Conservation (phyloP, 2,113 vertebrate genomes). For the Myrmecophaga tridactyla region DNA sequence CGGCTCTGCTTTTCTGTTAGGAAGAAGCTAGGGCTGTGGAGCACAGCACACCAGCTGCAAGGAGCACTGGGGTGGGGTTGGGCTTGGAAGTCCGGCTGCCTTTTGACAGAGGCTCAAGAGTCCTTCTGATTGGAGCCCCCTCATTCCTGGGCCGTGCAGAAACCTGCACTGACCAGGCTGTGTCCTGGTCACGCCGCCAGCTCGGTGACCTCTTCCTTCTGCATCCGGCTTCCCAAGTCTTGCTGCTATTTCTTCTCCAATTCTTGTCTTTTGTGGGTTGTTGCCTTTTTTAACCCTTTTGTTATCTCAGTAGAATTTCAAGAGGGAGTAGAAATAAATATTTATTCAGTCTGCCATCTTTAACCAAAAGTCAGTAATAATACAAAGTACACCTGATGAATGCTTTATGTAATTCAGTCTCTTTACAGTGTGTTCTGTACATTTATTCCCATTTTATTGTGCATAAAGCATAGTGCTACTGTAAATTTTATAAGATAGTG, state of each 20-base stretch:
- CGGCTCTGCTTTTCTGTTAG: no score
- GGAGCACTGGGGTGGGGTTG: no score
- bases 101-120: background rate
- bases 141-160: background rate
- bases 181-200: background rate
- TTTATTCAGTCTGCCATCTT: background rate
- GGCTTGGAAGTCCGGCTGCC: background rate
- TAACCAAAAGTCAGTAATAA: slow-evolving; percentile 3
- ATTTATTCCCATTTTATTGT: background rate
- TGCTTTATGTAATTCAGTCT: slow-evolving; percentile 1
- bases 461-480: background rate
- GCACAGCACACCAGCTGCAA: no score
- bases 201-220: background rate
- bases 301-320: slow-evolving; percentile 8
- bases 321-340: slow-evolving; percentile 1
- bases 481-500: background rate
- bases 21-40: no score
- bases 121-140: background rate
- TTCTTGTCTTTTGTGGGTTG: background rate
- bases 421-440: background rate
- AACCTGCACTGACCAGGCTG: background rate
- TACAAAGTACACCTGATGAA: background rate
- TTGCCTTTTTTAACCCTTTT: slow-evolving; percentile 10
- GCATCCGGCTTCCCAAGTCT: background rate
- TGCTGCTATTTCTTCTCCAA: background rate